Evolutionary conservation across 2,113 vertebrate genomes (phyloP).

Genomic region (Pseudopodoces humilis): DNA sequence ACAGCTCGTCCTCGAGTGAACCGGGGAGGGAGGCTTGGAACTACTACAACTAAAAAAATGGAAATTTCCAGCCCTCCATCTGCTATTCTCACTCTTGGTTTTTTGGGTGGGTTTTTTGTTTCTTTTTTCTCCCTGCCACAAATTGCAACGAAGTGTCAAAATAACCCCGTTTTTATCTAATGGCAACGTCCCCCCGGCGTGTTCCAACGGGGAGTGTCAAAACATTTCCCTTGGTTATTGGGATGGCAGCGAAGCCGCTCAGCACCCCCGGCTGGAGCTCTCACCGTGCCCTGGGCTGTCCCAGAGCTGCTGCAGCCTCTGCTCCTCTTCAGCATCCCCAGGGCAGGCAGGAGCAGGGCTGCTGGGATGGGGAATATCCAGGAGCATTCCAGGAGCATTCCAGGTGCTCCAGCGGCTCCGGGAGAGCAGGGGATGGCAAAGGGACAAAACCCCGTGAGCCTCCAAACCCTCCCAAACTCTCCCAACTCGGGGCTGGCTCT

Average conservation of each 20-base stretch:
- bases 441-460: not conserved
- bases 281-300: rapidly evolving
- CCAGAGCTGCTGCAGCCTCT: not conserved
- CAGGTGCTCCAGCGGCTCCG: rapidly evolving
- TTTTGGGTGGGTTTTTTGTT: not conserved
- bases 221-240: not conserved
- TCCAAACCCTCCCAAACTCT: too few relatives aligned
- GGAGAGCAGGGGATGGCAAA: not conserved
- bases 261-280: not conserved
- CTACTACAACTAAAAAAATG: constrained; percentile 6
- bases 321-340: not conserved
- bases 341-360: rapidly evolving
- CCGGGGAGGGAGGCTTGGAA: not conserved
- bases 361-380: not conserved
- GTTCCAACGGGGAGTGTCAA: not conserved
- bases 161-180: not conserved
- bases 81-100: not conserved
- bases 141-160: not conserved
- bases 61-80: constrained; percentile 53
- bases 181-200: not conserved
- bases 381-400: rapidly evolving
- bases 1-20: constrained; percentile 23
- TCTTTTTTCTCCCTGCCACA: not conserved
- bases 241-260: not conserved
- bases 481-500: not conserved